Base-by-base conservation (phyloP, 2,113 vertebrate genomes). In the Epinephelus lanceolatus region DNA sequence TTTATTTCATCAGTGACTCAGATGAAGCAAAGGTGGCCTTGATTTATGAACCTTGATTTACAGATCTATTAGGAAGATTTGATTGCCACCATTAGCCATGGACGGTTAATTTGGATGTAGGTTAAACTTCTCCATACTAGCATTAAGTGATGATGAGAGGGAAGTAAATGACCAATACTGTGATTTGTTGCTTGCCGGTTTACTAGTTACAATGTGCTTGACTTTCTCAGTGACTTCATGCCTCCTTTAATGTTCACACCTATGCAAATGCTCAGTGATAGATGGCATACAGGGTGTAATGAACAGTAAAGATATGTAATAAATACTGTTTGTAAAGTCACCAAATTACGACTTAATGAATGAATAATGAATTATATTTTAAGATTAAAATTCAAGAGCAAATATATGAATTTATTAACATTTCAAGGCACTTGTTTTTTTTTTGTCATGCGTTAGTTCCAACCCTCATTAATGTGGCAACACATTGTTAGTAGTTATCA, bases 41-140 rank as follows among this genome's bases (percentile, higher is more conserved):
- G 25, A 17, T 74, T 37, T 52, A 37, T 59, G 40, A 47, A 73
- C 42, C 17, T 52, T 40, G 47, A 23, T 75, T 63, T 75, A 23
- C 14, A 33, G 21, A 19, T 55, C 65, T 30, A 45, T 45, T 19
- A 7, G 19, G 19, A 37, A 2, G 17, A 19, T 55, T 10, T 27
- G 2, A n/a, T 21, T 42, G 33, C 6, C 33, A 45, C 12, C 21
- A 18, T 52, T 33, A 18, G 2, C 21, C 72, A 2, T 33, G 15
- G 4, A 6, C 4, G 37, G 4, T 33, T 61, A 12, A 61, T 17
- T 21, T 72, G 37, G 5, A 9, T 74, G 7, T 57, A n/a, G 21
- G 11, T 49, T 69, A 53, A 53, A 21, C 17, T 7, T 30, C 67
- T 42, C 27, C 14, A 5, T 71, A 47, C 17, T 11, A 47, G 37